A percentile compares a stretch with the other conserved stretches of the same genome.
Conservation (phyloP, 2,797 vertebrate genomes). For the Myotis planiceps region DNA sequence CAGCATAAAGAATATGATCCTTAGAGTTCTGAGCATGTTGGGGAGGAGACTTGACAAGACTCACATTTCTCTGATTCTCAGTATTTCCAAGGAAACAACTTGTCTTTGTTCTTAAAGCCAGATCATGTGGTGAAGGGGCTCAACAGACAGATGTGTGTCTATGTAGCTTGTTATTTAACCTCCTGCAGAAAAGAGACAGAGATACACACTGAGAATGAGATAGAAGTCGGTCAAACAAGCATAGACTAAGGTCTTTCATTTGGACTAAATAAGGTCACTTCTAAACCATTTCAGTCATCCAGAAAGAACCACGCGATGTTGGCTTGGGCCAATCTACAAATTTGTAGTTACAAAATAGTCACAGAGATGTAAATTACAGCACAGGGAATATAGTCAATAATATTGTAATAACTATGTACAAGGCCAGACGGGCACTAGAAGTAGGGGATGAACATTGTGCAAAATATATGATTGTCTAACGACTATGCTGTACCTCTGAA, state of each 20-base stretch:
- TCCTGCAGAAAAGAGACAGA: background rate
- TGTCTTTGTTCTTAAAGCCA: background rate
- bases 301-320: background rate
- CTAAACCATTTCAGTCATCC: background rate
- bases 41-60: background rate
- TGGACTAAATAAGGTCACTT: background rate
- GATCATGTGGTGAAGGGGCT: background rate
- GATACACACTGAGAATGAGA: background rate
- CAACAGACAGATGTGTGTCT: background rate
- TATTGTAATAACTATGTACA: background rate
- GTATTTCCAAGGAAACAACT: background rate
- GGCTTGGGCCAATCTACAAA: background rate
- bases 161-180: background rate
- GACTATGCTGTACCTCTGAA: background rate
- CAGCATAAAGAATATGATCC: background rate
- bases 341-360: background rate
- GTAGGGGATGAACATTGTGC: background rate
- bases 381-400: background rate
- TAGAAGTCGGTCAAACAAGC: background rate
- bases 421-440: background rate
- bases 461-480: background rate
- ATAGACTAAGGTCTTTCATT: background rate
- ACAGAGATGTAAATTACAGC: background rate
- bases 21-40: background rate
- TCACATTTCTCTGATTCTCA: background rate